Conservation (phyloP, 2,888 invertebrate genomes). For the Pterostichus madidus region DNA sequence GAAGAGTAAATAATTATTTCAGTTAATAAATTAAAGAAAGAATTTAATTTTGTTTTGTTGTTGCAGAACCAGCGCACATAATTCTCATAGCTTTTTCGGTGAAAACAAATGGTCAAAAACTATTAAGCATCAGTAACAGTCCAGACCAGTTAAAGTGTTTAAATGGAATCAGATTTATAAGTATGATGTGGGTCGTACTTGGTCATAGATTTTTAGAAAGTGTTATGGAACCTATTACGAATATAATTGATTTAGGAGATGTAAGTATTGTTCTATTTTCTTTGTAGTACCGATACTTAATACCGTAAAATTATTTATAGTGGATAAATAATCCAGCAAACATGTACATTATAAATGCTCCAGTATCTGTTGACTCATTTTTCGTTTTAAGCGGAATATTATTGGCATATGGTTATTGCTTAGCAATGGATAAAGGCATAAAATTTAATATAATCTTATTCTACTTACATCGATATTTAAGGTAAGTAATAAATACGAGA, state of each 20-base stretch:
- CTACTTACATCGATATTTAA: conserved; percentile 77
- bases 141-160: conserved; percentile 76
- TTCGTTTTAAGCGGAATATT: conserved; percentile 82
- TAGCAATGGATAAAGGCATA: conserved; percentile 71
- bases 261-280: conserved; percentile 33
- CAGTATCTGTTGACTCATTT: conserved; percentile 83
- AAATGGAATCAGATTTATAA: conserved; percentile 77
- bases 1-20: conserved; percentile 68
- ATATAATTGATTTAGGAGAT: background rate
- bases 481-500: conserved; percentile 71
- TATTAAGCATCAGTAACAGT: conserved; percentile 74
- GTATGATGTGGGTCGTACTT: conserved; percentile 78
- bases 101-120: conserved; percentile 76
- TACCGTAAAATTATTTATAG: conserved; percentile 68
- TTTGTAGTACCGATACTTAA: background rate
- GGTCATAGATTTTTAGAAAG: conserved; percentile 73
- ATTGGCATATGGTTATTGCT: conserved; percentile 77
- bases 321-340: conserved; percentile 70
- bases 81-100: conserved; percentile 75
- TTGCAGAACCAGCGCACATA: conserved; percentile 68
- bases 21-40: background rate
- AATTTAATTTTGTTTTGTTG: background rate
- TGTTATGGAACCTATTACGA: conserved; percentile 45
- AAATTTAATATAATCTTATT: conserved; percentile 73
- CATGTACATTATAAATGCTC: conserved; percentile 74